Conservation (phyloP, 2,797 vertebrate genomes). For the Spinus olivaceus region DNA sequence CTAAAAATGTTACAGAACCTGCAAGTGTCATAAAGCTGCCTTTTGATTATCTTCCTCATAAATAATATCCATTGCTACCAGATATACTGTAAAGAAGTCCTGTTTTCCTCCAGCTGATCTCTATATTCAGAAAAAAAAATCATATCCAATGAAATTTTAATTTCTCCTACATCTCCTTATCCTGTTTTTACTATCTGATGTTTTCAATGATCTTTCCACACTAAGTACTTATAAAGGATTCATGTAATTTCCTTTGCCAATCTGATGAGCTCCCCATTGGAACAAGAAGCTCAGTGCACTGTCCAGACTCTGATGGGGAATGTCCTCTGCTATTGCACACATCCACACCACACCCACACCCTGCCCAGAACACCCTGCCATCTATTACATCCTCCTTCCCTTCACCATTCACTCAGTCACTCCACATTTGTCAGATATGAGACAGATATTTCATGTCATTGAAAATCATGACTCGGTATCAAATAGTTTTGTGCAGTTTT, state of each 20-base stretch:
- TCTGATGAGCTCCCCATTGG: neutral
- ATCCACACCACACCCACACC: neutral
- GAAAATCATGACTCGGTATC: neutral
- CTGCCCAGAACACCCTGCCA: neutral
- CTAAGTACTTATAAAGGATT: neutral
- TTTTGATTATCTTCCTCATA: neutral
- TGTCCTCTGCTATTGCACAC: neutral
- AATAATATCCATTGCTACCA: neutral
- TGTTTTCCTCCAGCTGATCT: neutral
- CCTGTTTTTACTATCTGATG: neutral
- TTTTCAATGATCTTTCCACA: neutral
- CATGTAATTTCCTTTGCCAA: fast-evolving
- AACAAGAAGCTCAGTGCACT: neutral
- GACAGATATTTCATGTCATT: fast-evolving
- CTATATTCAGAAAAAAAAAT: neutral
- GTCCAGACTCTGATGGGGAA: neutral
- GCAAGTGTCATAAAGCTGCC: neutral
- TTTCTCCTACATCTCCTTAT: neutral
- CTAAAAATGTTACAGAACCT: neutral
- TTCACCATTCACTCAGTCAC: neutral
- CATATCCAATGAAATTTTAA: neutral
- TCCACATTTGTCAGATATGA: neutral
- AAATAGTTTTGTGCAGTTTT: neutral
- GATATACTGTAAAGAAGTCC: neutral
- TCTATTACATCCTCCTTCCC: neutral